Evolutionary conservation across 2,888 invertebrate genomes (phyloP), one percentile per base, ranked within the genome.

Genomic region (Epinotia bilunana): DNA sequence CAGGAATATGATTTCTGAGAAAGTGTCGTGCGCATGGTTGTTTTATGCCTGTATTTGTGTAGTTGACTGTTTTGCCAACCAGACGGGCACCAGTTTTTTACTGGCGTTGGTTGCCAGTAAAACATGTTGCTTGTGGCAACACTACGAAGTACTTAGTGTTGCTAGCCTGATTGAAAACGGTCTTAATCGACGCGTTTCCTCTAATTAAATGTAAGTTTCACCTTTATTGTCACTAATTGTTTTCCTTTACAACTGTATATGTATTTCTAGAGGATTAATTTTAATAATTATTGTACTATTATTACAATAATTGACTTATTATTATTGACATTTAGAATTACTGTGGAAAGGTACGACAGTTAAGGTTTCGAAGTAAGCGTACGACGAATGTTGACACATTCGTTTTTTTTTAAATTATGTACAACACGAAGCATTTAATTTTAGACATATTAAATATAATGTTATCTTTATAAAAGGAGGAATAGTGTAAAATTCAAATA

Each of bases 341-440:
- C 88, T 87, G 84, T 88, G 90, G 87, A 90, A 88, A 83, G 87
- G 88, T 87, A 87, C 87, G 85, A 86, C 85, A 86, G 86, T 86
- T 87, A 87, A 75, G 75, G 62, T 72, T 72, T 76, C 13, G 72
- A 55, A 69, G 57, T 76, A 73, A 73, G 76, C 68, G 60, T 71
- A 70, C 28, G 70, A 53, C 18, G 75, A 75, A 62, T 72, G 75
- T 75, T 67, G 70, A 62, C 67, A 72, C 65, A 74, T 74, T 74
- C 74, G 57, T 62, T 67, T 75, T 85, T 83, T 72, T 85, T 84
- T 87, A 87, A 86, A 83, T 84, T 88, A 91, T 94, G 93, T 93
- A 93, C 94, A 94, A 94, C 90, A 91, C 84, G 87, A 93, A 92
- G 94, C 94, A 94, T 94, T 94, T 94, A 94, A 93, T 92, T 93